A percentile compares a stretch with the other conserved stretches of the same genome.
phyloP scores from a whole-genome alignment of 1,140 invertebrate genomes.

The Drosophila azteca region DNA sequence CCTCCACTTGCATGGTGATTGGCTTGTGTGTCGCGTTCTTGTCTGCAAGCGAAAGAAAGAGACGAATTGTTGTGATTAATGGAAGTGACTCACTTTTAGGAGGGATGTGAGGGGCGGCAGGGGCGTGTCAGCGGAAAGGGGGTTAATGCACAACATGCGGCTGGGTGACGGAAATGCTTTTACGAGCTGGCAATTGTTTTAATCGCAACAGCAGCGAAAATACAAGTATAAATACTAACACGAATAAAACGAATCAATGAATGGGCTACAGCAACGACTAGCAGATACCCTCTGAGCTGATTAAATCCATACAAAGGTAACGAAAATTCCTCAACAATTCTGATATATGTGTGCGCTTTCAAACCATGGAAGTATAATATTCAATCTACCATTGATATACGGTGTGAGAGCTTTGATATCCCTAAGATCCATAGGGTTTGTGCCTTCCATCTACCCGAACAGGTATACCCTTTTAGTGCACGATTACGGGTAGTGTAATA shows the following conservation, averaged over 20 bases:
- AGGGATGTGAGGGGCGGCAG: neutral
- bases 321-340: neutral
- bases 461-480: no score
- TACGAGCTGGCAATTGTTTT: slow-evolving; percentile 76
- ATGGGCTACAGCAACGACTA: no score
- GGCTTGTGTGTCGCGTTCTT: slow-evolving; percentile 2
- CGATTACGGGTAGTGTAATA: no score
- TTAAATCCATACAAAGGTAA: neutral
- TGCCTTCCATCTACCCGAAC: no score
- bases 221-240: slow-evolving; percentile 29
- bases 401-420: neutral
- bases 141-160: slow-evolving; percentile 13
- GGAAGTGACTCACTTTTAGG: slow-evolving; percentile 53
- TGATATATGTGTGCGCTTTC: no score
- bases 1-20: slow-evolving; percentile 74
- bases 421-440: no score
- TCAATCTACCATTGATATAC: neutral
- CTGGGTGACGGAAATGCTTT: slow-evolving; percentile 71
- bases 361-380: neutral
- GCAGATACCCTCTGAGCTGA: no score
- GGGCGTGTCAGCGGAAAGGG: neutral
- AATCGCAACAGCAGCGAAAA: slow-evolving; percentile 66
- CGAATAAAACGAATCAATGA: slow-evolving; percentile 31
- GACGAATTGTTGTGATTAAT: slow-evolving; percentile 61
- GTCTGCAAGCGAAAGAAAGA: slow-evolving; percentile 45